phyloP scores from a whole-genome alignment of 2,113 vertebrate species.

The Actinemys pallida region DNA sequence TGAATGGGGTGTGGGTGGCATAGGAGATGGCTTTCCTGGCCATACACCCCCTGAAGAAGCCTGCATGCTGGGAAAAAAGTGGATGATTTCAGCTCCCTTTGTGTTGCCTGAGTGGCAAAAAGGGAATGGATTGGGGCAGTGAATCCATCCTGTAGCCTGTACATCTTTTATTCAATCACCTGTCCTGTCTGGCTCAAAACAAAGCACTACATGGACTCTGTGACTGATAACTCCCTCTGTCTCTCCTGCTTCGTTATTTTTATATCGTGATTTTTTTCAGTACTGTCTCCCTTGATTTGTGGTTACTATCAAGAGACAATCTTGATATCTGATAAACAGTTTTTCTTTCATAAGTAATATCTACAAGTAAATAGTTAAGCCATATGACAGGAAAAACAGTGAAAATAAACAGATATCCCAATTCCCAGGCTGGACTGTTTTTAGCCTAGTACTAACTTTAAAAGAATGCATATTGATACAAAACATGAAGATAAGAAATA shows the following conservation, averaged over 20 bases:
- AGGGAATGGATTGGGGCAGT: neutral
- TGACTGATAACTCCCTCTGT: neutral
- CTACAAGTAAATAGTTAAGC: conserved; percentile 3
- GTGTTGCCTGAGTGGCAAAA: neutral
- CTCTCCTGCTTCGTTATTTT: neutral
- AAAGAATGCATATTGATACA: conserved; percentile 15
- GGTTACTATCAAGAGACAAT: neutral
- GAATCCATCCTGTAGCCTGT: neutral
- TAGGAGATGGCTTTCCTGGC: neutral
- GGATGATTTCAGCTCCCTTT: neutral
- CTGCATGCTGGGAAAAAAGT: neutral
- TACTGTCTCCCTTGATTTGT: neutral
- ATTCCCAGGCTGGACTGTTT: conserved; percentile 2
- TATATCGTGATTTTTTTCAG: neutral
- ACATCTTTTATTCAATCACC: neutral
- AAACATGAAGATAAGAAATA: conserved; percentile 35
- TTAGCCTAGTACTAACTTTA: neutral
- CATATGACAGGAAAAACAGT: neutral
- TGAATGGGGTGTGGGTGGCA: neutral
- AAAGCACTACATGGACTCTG: neutral
- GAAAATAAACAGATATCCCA: neutral
- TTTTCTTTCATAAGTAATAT: conserved; percentile 10
- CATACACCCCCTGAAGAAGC: neutral
- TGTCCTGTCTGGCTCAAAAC: neutral
- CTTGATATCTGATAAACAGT: neutral